A percentile compares a stretch with the other conserved stretches of the same genome.
Evolutionary conservation across 2,113 vertebrate genomes (phyloP).

Genomic region (Calyptomena viridis): DNA sequence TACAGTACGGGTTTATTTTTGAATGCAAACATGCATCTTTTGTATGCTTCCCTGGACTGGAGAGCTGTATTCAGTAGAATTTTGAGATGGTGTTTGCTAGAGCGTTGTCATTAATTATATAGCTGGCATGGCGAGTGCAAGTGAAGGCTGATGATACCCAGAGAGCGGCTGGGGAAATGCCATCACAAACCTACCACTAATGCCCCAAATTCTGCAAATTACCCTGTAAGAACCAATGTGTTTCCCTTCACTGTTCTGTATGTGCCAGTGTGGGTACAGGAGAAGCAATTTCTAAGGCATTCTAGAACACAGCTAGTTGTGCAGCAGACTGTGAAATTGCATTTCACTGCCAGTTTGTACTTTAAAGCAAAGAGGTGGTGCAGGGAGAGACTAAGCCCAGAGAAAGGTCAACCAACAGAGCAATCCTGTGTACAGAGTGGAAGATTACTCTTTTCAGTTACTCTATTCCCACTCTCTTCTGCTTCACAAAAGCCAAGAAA

Average conservation of each 20-base stretch:
- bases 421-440: background rate
- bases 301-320: background rate
- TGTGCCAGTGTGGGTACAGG: background rate
- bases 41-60: background rate
- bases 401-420: background rate
- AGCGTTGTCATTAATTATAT: background rate
- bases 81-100: background rate
- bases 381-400: background rate
- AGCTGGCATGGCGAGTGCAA: background rate
- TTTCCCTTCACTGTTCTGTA: background rate
- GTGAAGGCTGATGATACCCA: background rate
- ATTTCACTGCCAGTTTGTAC: background rate
- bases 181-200: background rate
- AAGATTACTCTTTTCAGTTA: background rate
- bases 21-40: background rate
- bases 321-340: constrained; percentile 25
- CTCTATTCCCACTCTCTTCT: background rate
- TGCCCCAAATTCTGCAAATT: background rate
- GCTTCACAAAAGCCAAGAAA: background rate
- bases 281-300: background rate
- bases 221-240: background rate
- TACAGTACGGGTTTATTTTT: constrained; percentile 2
- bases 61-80: background rate
- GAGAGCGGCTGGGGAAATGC: background rate
- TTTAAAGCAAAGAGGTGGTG: background rate